A percentile compares a stretch with the other conserved stretches of the same genome.
Conservation (phyloP, 2,888 invertebrate genomes). For the Caenorhabditis japonica region DNA sequence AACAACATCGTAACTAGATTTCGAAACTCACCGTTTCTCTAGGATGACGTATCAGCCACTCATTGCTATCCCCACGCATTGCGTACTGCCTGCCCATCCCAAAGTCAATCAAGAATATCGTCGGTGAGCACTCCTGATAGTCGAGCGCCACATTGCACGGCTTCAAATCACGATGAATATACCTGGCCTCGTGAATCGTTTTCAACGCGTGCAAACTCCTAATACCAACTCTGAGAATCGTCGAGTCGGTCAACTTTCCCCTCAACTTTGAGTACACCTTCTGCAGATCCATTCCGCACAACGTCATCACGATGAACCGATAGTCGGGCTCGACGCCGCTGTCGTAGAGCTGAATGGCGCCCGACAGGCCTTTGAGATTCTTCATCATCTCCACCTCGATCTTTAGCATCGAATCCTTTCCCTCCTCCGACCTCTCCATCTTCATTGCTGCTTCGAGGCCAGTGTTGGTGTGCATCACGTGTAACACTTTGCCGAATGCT, state of each 20-base stretch:
- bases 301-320: constrained; percentile 48
- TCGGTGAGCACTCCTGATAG: constrained; percentile 25
- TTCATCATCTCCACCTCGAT: constrained; percentile 43
- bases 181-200: constrained; percentile 49
- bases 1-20: background rate
- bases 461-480: constrained; percentile 31
- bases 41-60: constrained; percentile 33
- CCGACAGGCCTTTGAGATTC: constrained; percentile 9
- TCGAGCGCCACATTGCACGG: constrained; percentile 52
- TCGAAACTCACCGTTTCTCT: constrained; percentile 21
- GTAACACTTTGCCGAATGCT: constrained; percentile 46
- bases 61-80: background rate
- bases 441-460: constrained; percentile 52
- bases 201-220: constrained; percentile 46
- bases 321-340: constrained; percentile 15
- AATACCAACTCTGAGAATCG: constrained; percentile 46
- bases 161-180: constrained; percentile 53
- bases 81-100: constrained; percentile 46
- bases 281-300: constrained; percentile 52
- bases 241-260: constrained; percentile 41
- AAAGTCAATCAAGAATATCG: constrained; percentile 47
- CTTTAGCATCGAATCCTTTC: constrained; percentile 33
- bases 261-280: constrained; percentile 26
- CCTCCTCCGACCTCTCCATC: constrained; percentile 25
- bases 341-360: constrained; percentile 36